A percentile compares a stretch with the other conserved stretches of the same genome.
Evolutionary conservation across 2,113 vertebrate genomes (phyloP).

Genomic region (Castor canadensis): DNA sequence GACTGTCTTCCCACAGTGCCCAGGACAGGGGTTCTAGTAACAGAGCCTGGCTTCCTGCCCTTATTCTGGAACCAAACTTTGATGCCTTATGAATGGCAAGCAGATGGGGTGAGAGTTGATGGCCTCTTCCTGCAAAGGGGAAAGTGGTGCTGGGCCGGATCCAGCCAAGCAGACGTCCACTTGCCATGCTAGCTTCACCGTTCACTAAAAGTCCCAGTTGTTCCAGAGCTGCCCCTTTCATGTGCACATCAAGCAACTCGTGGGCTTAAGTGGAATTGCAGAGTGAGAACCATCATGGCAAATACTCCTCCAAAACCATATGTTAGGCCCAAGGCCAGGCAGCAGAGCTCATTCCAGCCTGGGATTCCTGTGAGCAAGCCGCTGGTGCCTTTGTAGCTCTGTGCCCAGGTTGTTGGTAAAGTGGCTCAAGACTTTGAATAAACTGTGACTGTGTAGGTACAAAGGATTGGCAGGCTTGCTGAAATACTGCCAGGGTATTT

Average conservation of each 20-base stretch:
- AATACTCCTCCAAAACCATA: slow-evolving; percentile 45
- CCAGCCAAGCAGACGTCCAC: background rate
- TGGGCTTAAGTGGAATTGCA: background rate
- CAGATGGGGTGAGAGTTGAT: background rate
- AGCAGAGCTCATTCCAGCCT: background rate
- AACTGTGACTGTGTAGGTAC: background rate
- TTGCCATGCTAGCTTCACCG: background rate
- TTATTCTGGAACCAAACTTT: background rate
- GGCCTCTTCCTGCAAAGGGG: background rate
- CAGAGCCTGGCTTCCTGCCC: background rate
- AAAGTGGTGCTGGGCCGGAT: no score
- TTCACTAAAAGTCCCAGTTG: background rate
- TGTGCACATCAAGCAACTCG: background rate
- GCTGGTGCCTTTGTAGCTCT: slow-evolving; percentile 26
- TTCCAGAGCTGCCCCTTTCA: background rate
- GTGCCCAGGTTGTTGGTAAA: slow-evolving; percentile 56
- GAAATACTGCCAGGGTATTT: background rate
- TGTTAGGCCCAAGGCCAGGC: slow-evolving; percentile 38
- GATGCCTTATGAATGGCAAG: background rate
- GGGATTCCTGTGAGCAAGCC: slow-evolving; percentile 12
- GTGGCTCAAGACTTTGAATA: slow-evolving; percentile 28
- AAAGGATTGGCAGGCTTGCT: background rate
- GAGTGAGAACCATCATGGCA: slow-evolving; percentile 8
- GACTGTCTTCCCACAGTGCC: background rate
- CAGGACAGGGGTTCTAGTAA: background rate